phyloP scores from a whole-genome alignment of 2,797 vertebrate genomes.

The Gallinago solitaria region DNA sequence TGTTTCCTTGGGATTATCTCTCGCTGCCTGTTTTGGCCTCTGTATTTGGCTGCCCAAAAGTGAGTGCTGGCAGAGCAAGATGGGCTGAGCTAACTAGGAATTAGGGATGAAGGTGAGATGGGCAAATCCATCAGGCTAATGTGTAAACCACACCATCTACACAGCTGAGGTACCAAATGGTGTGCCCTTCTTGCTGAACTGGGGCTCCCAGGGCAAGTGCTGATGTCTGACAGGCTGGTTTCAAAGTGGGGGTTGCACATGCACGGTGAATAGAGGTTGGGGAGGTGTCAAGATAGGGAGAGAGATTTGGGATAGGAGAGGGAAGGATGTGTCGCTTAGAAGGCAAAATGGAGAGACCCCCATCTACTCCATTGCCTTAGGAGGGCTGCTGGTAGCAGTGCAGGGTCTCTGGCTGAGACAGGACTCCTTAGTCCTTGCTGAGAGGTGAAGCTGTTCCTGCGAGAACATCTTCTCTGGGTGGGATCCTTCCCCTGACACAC shows the following conservation, averaged over 20 bases:
- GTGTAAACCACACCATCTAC: background rate
- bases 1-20: constrained; percentile 25
- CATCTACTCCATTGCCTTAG: background rate
- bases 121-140: background rate
- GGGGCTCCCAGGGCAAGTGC: background rate
- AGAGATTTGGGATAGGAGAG: background rate
- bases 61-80: background rate
- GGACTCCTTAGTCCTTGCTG: background rate
- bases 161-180: background rate
- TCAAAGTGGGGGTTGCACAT: background rate
- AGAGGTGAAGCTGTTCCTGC: background rate
- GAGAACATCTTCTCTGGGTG: background rate
- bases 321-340: background rate
- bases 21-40: background rate
- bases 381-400: background rate
- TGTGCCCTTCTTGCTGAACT: background rate
- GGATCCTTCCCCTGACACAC: background rate
- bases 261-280: background rate
- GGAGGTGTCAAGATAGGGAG: background rate
- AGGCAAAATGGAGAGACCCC: background rate
- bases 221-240: background rate
- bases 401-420: background rate
- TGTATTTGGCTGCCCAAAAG: background rate
- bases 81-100: background rate
- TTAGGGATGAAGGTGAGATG: background rate